Evolutionary conservation across 2,888 invertebrate genomes (phyloP), one percentile per base, ranked within the genome.

Genomic region (Polymixis flavicincta): DNA sequence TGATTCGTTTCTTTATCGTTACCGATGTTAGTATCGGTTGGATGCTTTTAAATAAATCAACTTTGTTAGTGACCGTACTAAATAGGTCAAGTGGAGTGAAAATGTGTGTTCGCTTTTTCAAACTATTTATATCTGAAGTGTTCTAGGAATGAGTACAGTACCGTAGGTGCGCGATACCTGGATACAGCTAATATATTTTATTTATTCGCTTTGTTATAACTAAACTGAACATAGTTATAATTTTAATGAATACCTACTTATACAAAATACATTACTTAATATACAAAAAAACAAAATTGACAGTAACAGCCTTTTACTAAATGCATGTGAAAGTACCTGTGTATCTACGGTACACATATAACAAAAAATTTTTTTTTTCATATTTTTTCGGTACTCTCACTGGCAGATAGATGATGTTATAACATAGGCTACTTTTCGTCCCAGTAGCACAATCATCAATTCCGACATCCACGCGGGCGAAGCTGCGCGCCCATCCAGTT

Each of bases 51-150:
- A 75, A 82, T 74, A 82, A 80, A 82, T 82, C 71, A 57, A 75
- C 73, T 75, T 72, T 80, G 84, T 84, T 69, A 73, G 81, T 75
- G 75, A 75, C 72, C 61, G 75, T 74, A 75, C 19, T 80, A 80
- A 70, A 81, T 82, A 80, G 82, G 82, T 82, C 82, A 84, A 75
- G 75, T 84, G 45, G 74, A 79, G 48, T 80, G 63, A 80, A 80
- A 82, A 75, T 73, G 28, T 63, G 55, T 73, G 84, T 63, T 72
- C 75, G 81, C 60, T 80, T 83, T 82, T 83, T 80, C 63, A 70
- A 72, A 72, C 75, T 83, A 83, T 83, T 83, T 72, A 64, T 83
- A 84, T 75, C 69, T 75, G 71, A 84, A 84, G 72, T 80, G 71
- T 65, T 74, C 45, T 84, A 55, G 57, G 69, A 72, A 57, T 50